Conservation (phyloP, 2,113 vertebrate genomes). For the Xerus inauris region DNA sequence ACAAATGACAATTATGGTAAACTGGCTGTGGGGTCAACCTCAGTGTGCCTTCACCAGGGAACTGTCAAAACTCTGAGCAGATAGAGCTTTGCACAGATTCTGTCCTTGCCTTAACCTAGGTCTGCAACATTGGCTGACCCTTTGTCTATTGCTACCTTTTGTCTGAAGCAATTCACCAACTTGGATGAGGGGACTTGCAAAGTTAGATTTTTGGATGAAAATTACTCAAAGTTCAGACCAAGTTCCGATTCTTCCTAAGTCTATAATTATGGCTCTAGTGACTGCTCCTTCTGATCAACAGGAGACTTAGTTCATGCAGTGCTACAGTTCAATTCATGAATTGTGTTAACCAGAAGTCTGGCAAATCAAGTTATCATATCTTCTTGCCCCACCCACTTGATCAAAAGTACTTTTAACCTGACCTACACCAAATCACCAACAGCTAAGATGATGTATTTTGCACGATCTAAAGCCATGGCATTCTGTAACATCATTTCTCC, state of each 20-base stretch:
- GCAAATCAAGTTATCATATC: background rate
- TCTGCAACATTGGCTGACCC: background rate
- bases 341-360: background rate
- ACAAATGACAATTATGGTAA: background rate
- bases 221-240: background rate
- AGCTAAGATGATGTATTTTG: background rate
- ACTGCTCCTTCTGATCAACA: background rate
- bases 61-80: background rate
- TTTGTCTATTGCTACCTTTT: background rate
- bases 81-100: background rate
- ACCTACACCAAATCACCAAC: background rate
- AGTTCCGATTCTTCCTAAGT: background rate
- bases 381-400: background rate
- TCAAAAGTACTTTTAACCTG: background rate
- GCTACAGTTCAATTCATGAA: background rate
- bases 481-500: background rate
- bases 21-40: background rate
- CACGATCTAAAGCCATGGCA: background rate
- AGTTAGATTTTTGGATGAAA: background rate
- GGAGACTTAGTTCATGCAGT: background rate
- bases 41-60: background rate
- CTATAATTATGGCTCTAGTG: background rate
- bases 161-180: background rate
- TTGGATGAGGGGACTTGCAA: background rate
- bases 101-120: background rate